Evolutionary conservation across 2,113 vertebrate species (phyloP).

Genomic region (Crotalus viridis): DNA sequence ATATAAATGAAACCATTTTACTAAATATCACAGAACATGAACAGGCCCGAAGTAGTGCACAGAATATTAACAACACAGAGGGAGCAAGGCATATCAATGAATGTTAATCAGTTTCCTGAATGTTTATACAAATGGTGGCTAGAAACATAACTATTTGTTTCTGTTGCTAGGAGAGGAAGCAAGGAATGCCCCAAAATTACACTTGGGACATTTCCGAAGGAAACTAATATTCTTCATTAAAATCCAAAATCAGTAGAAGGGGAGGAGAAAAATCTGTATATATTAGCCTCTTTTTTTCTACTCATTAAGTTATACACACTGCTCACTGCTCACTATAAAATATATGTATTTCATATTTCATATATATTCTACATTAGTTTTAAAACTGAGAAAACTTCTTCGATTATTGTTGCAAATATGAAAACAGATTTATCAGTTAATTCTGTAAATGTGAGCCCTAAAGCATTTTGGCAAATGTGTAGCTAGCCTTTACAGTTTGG

Average conservation of each 20-base stretch:
- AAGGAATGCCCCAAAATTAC: not conserved
- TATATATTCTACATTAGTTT: not conserved
- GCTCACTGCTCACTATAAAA: constrained; percentile 6
- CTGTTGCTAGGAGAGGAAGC: not conserved
- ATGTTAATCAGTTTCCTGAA: constrained; percentile 6
- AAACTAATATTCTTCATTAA: constrained; percentile 7
- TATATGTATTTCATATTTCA: rapidly evolving
- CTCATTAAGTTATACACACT: not conserved
- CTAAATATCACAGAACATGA: not conserved
- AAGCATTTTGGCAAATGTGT: not conserved
- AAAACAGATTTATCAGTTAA: not conserved
- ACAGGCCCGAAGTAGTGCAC: not conserved
- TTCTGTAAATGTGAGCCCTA: not conserved
- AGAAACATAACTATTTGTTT: constrained; percentile 4
- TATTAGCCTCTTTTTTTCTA: not conserved
- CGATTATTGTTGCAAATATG: constrained; percentile 1
- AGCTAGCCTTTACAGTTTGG: not conserved
- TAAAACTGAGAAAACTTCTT: not conserved
- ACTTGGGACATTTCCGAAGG: constrained; percentile 7
- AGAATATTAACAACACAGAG: constrained; percentile 4
- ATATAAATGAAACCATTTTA: not conserved
- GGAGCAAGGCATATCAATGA: constrained; percentile 1
- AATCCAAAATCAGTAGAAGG: not conserved
- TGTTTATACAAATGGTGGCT: constrained; percentile 19
- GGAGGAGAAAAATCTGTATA: not conserved